Conservation (phyloP, 35 echinoderm and acorn worm species). For the Diadema setosum region DNA sequence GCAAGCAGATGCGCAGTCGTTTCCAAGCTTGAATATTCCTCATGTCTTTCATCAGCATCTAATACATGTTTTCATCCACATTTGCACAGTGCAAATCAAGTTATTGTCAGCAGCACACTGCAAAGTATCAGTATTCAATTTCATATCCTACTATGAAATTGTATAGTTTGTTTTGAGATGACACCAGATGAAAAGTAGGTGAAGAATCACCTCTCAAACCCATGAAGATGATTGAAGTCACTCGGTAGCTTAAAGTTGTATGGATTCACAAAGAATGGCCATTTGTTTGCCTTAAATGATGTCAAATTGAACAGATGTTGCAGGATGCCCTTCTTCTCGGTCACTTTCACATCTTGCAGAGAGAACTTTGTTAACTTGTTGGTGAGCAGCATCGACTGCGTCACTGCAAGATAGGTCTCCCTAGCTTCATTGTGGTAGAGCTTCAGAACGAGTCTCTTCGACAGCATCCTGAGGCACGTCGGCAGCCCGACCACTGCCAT, state of each 20-base stretch:
- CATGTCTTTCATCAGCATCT: no score
- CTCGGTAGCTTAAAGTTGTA: conserved; percentile 58
- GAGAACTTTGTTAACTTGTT: conserved; percentile 7
- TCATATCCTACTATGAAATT: no score
- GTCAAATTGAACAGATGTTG: conserved; percentile 32
- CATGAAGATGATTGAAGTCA: conserved; percentile 78
- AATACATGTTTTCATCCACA: no score
- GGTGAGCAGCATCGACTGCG: conserved; percentile 8
- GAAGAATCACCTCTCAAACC: conserved; percentile 29
- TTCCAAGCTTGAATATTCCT: no score
- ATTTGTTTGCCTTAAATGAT: conserved; percentile 48
- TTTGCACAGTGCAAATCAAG: no score
- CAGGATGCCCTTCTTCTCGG: background rate
- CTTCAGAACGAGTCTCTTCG: conserved; percentile 52
- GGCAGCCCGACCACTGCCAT: conserved; percentile 49
- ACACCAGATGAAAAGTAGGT: no score
- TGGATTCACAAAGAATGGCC: conserved; percentile 47
- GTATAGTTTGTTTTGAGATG: no score
- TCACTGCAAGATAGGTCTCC: conserved; percentile 49
- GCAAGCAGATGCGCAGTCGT: no score
- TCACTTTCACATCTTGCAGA: conserved; percentile 6
- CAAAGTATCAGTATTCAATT: no score
- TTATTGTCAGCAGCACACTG: no score
- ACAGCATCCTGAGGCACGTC: background rate
- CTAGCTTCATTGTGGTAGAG: conserved; percentile 70